Base-by-base conservation (phyloP, 2,113 vertebrate genomes). In the Xyliphius kryptos region DNA sequence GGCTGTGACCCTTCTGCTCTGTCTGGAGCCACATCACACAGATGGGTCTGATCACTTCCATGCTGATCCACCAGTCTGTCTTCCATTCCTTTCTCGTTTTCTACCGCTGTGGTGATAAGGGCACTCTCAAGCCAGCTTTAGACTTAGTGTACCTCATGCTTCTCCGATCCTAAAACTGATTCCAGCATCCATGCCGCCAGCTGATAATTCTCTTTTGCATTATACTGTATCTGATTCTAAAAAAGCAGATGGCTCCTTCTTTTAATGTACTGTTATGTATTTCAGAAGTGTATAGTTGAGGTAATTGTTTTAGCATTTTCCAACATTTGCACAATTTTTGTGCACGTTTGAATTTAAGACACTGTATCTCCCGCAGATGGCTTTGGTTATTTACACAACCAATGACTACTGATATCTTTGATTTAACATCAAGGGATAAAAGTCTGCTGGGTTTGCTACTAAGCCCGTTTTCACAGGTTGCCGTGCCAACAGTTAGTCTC, bases 21-120 rank as follows among this genome's bases (percentile, higher is more conserved):
- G 56, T 59, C 65, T 67, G 65, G 49, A 60, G 56, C 21, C 56
- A 41, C 54, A 32, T 50, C 54, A 50, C 63, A 57, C 63, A 67
- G 65, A 67, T 67, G 65, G 65, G 48, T 40, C 53, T 46, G 22
- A 63, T 41, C 63, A 59, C 20, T 37, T 60, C 52, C 15, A 20
- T 61, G 57, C 57, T 40, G 40, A 51, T 26, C 14, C 38, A 10
- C 56, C 44, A 48, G 15, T 14, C 51, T 54, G 15, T 48, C 26
- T 5, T 50, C 51, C 41, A 11, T 26, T 47, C 17, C 36, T 44
- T 10, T 20, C 55, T 40, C 41, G 43, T 46, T 50, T 22, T 37
- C 26, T 40, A 52, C 48, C 12, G 38, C 52, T 6, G 22, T 36
- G 32, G 47, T 47, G 53, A 64, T 69, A 64, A 63, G 67, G 54